Conservation (phyloP, 92 coral and sea anemone genomes). For the Epizoanthus illoricatus region DNA sequence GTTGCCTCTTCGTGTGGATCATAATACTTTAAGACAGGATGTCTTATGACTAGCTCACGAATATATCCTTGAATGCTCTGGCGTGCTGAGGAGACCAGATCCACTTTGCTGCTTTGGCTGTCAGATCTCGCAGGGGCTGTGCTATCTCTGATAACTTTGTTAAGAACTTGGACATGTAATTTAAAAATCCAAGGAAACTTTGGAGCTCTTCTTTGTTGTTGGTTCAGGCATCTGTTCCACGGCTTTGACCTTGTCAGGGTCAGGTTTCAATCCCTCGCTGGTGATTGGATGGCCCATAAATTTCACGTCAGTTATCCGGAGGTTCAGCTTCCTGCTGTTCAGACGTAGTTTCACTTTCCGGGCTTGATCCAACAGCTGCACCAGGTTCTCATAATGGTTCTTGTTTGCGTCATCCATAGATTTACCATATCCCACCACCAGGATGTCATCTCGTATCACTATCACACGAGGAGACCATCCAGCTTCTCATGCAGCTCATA, state of each 20-base stretch:
- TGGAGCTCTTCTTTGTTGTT: slow-evolving; percentile 11
- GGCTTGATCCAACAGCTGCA: slow-evolving; percentile 35
- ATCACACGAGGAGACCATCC: slow-evolving; percentile 45
- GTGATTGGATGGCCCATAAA: neutral
- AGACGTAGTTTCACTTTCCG: slow-evolving; percentile 39
- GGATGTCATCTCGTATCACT: slow-evolving; percentile 47
- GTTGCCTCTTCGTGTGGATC: slow-evolving; percentile 24
- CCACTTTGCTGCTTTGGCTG: slow-evolving; percentile 36
- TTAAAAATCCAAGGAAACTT: slow-evolving; percentile 30
- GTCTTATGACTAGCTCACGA: slow-evolving; percentile 33
- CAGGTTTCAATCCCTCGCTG: slow-evolving; percentile 17
- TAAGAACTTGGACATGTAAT: slow-evolving; percentile 26
- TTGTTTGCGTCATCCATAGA: slow-evolving; percentile 40
- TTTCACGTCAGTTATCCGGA: neutral
- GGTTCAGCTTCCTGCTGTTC: slow-evolving; percentile 53
- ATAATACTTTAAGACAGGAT: slow-evolving; percentile 32
- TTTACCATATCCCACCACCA: slow-evolving; percentile 54
- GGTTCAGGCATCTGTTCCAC: slow-evolving; percentile 11
- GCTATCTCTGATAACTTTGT: slow-evolving; percentile 25
- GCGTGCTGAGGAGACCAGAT: slow-evolving; percentile 44
- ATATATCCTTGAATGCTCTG: slow-evolving; percentile 24
- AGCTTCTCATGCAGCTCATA: slow-evolving; percentile 52
- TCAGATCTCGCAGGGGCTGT: slow-evolving; percentile 31
- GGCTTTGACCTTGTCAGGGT: slow-evolving; percentile 17
- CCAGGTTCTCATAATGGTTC: slow-evolving; percentile 48